Evolutionary conservation across 1,140 invertebrate genomes (phyloP).

Genomic region (Drepana arcuata): DNA sequence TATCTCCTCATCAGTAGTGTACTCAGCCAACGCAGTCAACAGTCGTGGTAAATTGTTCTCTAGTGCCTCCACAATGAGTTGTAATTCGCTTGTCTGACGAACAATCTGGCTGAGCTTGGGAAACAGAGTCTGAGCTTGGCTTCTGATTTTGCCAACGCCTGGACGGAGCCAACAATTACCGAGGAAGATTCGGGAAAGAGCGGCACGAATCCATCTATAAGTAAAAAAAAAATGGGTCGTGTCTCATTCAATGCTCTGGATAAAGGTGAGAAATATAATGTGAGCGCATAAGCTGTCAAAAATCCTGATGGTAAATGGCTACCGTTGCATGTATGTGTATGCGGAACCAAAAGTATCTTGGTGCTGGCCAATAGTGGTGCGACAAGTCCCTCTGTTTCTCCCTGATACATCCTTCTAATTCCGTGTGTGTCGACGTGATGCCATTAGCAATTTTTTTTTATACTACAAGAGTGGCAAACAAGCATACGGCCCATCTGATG

Average conservation of each 20-base stretch:
- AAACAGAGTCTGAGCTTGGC: conserved; percentile 59
- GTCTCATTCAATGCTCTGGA: background rate
- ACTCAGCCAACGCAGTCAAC: conserved; percentile 55
- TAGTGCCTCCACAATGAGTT: conserved; percentile 57
- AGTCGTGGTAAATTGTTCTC: conserved; percentile 60
- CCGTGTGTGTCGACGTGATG: too few species aligned
- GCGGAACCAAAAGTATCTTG: too few species aligned
- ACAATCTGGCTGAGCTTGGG: conserved; percentile 62
- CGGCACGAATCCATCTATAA: conserved; percentile 62
- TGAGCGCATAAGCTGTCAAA: too few species aligned
- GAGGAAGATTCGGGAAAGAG: conserved; percentile 55
- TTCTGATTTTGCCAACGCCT: conserved; percentile 58
- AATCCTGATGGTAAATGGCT: too few species aligned
- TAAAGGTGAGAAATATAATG: too few species aligned
- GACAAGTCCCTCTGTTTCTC: too few species aligned
- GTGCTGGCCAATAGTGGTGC: too few species aligned
- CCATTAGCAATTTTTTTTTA: too few species aligned
- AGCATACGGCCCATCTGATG: too few species aligned
- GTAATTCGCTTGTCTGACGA: conserved; percentile 35
- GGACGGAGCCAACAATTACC: conserved; percentile 64
- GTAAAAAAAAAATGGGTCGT: background rate
- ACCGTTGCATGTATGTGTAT: too few species aligned
- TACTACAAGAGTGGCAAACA: too few species aligned
- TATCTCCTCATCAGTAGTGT: conserved; percentile 67
- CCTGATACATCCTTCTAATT: too few species aligned